These are phyloP conservation scores for Stenchaetothrips biformis DNA, from an alignment of 2,888 invertebrate species.

Conservation along the genomic window DNA sequence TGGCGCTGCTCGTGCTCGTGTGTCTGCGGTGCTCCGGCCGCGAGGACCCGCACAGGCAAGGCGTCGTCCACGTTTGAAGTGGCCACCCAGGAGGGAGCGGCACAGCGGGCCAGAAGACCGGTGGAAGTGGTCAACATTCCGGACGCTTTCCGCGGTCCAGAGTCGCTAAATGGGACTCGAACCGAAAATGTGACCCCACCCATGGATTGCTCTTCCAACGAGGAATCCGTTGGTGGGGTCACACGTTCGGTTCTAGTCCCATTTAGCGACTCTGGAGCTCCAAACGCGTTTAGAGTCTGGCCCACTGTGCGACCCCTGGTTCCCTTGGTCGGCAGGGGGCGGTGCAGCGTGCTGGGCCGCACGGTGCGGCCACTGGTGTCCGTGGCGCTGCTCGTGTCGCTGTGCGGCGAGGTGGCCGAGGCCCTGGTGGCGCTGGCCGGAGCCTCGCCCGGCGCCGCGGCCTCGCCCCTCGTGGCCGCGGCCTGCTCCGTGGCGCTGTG, in stretches of 20 bases:
- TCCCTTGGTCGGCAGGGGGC: not conserved
- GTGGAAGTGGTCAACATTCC: no score
- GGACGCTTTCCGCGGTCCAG: no score
- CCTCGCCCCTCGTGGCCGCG: slow-evolving; percentile 31
- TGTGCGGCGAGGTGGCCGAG: slow-evolving; percentile 37
- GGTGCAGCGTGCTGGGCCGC: slow-evolving; percentile 32
- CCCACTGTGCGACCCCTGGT: not conserved
- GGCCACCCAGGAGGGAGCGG: no score
- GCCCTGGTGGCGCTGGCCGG: slow-evolving; percentile 29
- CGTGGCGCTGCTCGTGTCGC: slow-evolving; percentile 37
- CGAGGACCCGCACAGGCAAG: not conserved
- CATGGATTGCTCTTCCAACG: no score
- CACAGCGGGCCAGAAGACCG: no score
- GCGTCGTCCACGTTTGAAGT: no score
- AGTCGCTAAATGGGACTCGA: no score
- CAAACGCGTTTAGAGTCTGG: no score
- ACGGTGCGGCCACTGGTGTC: slow-evolving; percentile 37
- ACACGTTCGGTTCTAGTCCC: slow-evolving; percentile 9
- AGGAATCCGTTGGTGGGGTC: not conserved
- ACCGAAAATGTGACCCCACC: no score
- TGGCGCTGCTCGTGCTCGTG: slow-evolving; percentile 36
- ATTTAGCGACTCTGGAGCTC: not conserved
- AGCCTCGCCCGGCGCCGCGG: slow-evolving; percentile 31
- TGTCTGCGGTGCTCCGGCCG: slow-evolving; percentile 35
- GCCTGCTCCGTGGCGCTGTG: slow-evolving; percentile 31